Evolutionary conservation across 1,140 invertebrate species (phyloP).

Genomic region (Hydropsyche tenuis): DNA sequence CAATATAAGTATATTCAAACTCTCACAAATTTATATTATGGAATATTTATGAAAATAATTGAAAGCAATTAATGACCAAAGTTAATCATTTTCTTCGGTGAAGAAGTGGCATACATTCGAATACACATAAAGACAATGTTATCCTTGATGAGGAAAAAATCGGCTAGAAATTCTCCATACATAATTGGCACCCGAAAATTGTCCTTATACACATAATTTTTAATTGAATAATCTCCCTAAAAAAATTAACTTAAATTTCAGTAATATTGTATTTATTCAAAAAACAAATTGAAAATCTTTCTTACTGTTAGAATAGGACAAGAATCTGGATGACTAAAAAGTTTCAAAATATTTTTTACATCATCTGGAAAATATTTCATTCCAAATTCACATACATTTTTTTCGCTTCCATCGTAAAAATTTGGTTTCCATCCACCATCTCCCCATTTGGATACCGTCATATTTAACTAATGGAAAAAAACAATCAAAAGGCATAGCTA

Average conservation of each 20-base stretch:
- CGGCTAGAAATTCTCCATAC: background rate
- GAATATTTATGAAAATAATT: too few relatives aligned
- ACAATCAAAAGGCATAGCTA: background rate
- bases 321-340: background rate
- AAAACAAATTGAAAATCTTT: background rate
- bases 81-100: too few relatives aligned
- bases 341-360: background rate
- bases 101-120: too few relatives aligned
- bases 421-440: constrained; percentile 14
- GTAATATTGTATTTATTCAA: background rate
- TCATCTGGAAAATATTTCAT: background rate
- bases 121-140: background rate
- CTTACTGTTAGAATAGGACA: background rate
- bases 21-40: too few relatives aligned
- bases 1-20: too few relatives aligned
- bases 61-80: too few relatives aligned
- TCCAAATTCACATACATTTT: background rate
- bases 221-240: background rate
- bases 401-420: background rate
- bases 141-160: background rate
- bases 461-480: background rate
- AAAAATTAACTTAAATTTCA: background rate
- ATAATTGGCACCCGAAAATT: background rate
- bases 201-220: background rate
- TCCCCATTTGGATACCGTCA: background rate